Evolutionary conservation across 1,140 invertebrate genomes (phyloP), one percentile per base, ranked within the genome.

Genomic region (Adoxophyes honmai): DNA sequence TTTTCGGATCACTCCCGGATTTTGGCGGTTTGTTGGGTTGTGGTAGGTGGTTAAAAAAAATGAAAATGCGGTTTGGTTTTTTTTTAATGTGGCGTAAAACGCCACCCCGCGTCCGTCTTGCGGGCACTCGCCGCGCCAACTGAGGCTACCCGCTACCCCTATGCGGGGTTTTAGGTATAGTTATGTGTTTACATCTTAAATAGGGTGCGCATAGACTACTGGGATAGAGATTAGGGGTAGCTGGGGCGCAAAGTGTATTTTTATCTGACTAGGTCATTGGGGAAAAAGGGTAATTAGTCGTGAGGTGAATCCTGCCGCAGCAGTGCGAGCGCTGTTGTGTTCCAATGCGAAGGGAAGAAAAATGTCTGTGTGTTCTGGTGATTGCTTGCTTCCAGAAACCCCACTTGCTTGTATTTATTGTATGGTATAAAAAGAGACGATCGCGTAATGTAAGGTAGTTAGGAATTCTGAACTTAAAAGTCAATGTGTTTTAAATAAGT

Each of bases 141-240:
- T 85, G 76, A 67, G 60, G 33, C 60, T 57, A 64, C 71, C 66
- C 67, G 33, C 60, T 57, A 64, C 71, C 66, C 67, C 70, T 59
- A 51, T 21, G 53, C 38, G 57, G 68, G n/a, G 69, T 34, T 59
- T 28, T 63, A 59, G 58, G 72, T 85, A 85, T 82, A 82, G 72
- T 76, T 82, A 73, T 81, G 60, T 81, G 76, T 85, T 81, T 82
- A 82, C 79, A 77, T 79, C 81, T 82, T 81, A 76, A 82, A 84
- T 78, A 74, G 79, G 76, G 76, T 81, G 71, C 59, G 55, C 56
- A 64, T 60, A 82, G 79, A 73, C 71, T 68, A 79, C 37, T 42
- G 37, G 4, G 1, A 3, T 34, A 57, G 8, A 44, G 39, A 44
- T 44, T 44, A 44, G 18, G 21, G 21, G 21, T 3, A 28, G 6